Evolutionary conservation across 2,113 vertebrate genomes (phyloP).

Genomic region (Malurus cyaneus): DNA sequence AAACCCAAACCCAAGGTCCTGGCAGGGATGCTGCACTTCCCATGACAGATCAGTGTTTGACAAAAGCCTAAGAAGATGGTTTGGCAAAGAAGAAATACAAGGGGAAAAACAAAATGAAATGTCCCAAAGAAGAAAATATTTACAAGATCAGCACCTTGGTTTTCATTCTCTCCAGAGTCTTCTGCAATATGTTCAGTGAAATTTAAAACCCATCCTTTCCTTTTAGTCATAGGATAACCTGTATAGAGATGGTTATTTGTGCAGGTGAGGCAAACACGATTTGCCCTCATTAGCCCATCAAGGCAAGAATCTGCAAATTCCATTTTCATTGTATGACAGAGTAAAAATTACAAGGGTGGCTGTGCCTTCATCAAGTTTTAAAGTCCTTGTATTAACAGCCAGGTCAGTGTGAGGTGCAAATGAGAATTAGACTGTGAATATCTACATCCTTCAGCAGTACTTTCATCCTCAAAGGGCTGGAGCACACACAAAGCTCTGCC

Average conservation of each 20-base stretch:
- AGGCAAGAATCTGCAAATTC: background rate
- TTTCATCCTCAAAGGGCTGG: background rate
- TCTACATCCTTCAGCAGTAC: background rate
- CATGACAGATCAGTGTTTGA: background rate
- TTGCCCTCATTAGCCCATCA: background rate
- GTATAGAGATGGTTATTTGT: background rate
- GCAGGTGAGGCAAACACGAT: rapidly evolving
- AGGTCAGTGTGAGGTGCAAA: background rate
- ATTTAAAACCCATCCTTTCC: background rate
- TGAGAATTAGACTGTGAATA: background rate
- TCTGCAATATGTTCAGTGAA: background rate
- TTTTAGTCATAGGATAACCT: background rate
- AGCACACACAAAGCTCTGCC: background rate
- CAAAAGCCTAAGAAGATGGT: background rate
- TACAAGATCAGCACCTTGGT: background rate
- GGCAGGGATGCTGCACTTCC: background rate
- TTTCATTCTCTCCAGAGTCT: background rate
- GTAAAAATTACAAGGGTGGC: background rate
- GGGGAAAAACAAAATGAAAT: background rate
- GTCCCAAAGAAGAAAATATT: background rate
- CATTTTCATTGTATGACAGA: background rate
- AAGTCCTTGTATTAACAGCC: background rate
- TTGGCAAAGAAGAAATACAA: background rate
- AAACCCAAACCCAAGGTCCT: background rate
- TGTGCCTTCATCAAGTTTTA: background rate